These are phyloP conservation scores for Trigoniulus corallinus DNA, from an alignment of 1,140 invertebrate genomes.

Conservation along the genomic window DNA sequence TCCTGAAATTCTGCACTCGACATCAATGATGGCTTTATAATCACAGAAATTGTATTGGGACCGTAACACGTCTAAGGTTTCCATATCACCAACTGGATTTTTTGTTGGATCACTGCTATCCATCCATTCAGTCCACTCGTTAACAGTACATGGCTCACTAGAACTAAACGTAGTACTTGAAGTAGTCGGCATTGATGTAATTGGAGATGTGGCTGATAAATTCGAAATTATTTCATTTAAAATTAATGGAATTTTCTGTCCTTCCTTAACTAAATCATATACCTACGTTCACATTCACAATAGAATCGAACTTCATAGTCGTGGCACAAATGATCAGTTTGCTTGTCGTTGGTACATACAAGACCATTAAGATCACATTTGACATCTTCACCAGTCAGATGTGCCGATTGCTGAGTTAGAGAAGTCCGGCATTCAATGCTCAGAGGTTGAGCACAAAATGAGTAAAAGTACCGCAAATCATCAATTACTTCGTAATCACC, in stretches of 20 bases:
- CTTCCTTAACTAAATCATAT: background rate
- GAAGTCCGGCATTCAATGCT: slow-evolving; percentile 9
- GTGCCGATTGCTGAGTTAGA: background rate
- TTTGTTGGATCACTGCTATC: slow-evolving; percentile 16
- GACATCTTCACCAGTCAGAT: slow-evolving; percentile 15
- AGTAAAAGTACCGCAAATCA: background rate
- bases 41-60: slow-evolving; percentile 21
- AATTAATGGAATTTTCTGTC: background rate
- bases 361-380: slow-evolving; percentile 22
- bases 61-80: slow-evolving; percentile 16
- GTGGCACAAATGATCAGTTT: slow-evolving; percentile 17
- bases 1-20: slow-evolving; percentile 22
- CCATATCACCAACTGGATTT: slow-evolving; percentile 18
- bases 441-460: slow-evolving; percentile 11
- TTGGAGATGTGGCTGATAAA: no score
- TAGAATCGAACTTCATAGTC: slow-evolving; percentile 26
- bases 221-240: background rate
- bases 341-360: slow-evolving; percentile 18
- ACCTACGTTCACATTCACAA: slow-evolving; percentile 21
- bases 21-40: slow-evolving; percentile 17
- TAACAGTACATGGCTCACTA: slow-evolving; percentile 1
- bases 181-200: slow-evolving; percentile 3
- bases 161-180: slow-evolving; percentile 2
- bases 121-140: slow-evolving; percentile 21
- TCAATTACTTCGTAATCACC: slow-evolving; percentile 11